Percentiles rank a stretch among this genome's conserved stretches.
Conservation (phyloP, 2,797 vertebrate genomes). For the Chiloscyllium punctatum region DNA sequence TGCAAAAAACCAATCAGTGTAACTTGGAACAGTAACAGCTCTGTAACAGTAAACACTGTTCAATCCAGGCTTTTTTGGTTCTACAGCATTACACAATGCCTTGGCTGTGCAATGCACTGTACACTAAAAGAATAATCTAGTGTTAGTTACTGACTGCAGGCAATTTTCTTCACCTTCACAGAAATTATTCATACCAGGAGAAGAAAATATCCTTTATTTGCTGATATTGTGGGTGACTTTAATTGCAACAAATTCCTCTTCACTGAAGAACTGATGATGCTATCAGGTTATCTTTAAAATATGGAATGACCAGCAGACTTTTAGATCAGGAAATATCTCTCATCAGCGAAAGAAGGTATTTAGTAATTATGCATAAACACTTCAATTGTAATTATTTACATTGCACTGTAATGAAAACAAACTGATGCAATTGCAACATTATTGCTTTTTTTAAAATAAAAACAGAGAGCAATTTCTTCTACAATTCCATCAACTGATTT, state of each 20-base stretch:
- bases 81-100: too few species aligned
- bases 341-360: neutral
- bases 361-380: neutral
- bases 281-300: neutral
- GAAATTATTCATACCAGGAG: neutral
- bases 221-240: neutral
- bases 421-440: neutral
- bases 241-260: neutral
- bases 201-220: neutral
- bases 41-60: neutral
- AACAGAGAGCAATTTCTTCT: neutral
- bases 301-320: neutral
- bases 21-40: too few species aligned
- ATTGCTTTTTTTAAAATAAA: neutral
- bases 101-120: neutral
- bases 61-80: neutral
- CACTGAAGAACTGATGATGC: neutral
- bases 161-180: neutral
- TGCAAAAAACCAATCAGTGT: neutral
- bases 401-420: neutral
- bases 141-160: neutral
- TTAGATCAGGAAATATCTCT: neutral
- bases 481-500: conserved; percentile 13
- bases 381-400: neutral
- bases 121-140: neutral